Evolutionary conservation across 2,888 invertebrate species (phyloP).

Genomic region (Galerucella pusilla): DNA sequence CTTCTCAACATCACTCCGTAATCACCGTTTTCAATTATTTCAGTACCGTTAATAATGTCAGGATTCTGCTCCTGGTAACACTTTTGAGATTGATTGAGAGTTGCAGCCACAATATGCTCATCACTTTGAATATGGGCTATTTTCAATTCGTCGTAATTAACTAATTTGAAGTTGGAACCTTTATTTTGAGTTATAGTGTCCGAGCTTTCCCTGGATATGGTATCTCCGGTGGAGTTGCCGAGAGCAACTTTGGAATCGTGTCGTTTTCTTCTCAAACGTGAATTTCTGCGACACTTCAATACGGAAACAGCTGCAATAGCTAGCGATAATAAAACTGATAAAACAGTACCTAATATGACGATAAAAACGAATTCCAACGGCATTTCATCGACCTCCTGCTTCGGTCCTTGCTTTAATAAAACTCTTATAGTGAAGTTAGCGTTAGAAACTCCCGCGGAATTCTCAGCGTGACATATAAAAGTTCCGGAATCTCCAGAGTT

Average conservation of each 20-base stretch:
- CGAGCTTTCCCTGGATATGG: conserved; percentile 57
- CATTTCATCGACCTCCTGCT: conserved; percentile 46
- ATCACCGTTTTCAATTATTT: conserved; percentile 66
- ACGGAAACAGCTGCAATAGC: conserved; percentile 76
- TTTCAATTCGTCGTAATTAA: conserved; percentile 52
- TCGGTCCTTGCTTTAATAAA: conserved; percentile 71
- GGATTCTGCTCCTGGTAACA: conserved; percentile 78
- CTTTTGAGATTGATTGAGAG: conserved; percentile 48
- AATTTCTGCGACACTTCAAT: conserved; percentile 64
- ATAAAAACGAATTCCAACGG: conserved; percentile 76
- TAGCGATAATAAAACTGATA: conserved; percentile 73
- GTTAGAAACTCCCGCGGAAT: conserved; percentile 82
- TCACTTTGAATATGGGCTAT: conserved; percentile 16
- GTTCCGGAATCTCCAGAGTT: conserved; percentile 84
- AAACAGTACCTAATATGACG: conserved; percentile 74
- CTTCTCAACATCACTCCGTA: conserved; percentile 40
- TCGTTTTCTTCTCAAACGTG: conserved; percentile 67
- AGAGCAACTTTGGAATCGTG: conserved; percentile 66
- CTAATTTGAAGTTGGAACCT: conserved; percentile 51
- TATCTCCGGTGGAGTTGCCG: conserved; percentile 62
- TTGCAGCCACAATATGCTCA: conserved; percentile 19
- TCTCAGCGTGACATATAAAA: conserved; percentile 86
- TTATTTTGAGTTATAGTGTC: conserved; percentile 58
- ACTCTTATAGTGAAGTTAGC: conserved; percentile 86
- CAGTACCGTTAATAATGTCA: conserved; percentile 83